Evolutionary conservation across 2,797 vertebrate species (phyloP), one percentile per base, ranked within the genome.

Genomic region (Anguilla pacifica): DNA sequence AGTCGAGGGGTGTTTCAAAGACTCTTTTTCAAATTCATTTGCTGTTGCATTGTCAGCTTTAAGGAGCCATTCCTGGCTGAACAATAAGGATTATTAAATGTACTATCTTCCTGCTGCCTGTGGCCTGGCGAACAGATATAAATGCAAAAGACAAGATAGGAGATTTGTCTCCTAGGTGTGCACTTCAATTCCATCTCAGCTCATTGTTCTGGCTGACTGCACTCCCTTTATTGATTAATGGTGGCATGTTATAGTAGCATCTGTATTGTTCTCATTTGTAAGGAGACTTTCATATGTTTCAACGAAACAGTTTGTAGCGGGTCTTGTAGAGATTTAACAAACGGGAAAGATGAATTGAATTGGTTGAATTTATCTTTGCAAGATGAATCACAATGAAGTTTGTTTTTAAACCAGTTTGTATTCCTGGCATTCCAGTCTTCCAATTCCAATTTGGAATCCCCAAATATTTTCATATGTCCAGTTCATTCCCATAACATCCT

Each of bases 171-270:
- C 43, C 46, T 46, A 82, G 19, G 43, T 82, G 79, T 82, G 6
- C 79, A 82, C 43, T 46, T 2, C 51, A 82, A 82, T 82, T 49
- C 79, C 43, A 25, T 25, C 43, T 51, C 79, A 11, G 79, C 17
- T 82, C 79, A 49, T 51, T 82, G 43, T 51, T 82, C 43, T 49
- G 43, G 46, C 7, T 82, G 79, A 82, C 43, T 82, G 79, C 43
- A 51, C 28, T 49, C 46, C 7, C 43, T 82, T 82, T 82, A 82
- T 25, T 51, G 43, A n/a, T 82, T 46, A 46, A 82, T 51, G 39
- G 39, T 79, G 74, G 74, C 7, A 82, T 19, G 19, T 82, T 11
- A 51, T n/a, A 49, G 19, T 19, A 13, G 43, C 22, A n/a, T 49
- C 51, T 82, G 46, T 51, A 49, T 82, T 51, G 79, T n/a, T 11